Percentiles rank a stretch among this genome's conserved stretches.
Conservation (phyloP, 2,888 invertebrate genomes). For the Caenorhabditis sulstoni region DNA sequence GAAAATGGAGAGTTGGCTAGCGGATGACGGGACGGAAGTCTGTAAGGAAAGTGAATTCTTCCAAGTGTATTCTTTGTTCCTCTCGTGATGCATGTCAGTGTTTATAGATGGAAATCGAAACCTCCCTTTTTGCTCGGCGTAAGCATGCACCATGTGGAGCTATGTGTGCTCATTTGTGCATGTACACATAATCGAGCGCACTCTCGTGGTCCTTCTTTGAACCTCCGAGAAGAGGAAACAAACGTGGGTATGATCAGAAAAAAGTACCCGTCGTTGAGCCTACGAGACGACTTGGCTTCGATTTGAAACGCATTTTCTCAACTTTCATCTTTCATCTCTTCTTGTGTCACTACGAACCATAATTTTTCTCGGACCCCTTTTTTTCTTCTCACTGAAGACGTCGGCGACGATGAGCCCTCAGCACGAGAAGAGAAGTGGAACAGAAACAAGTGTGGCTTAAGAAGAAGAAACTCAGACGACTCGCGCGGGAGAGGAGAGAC, state of each 20-base stretch:
- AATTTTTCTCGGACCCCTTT: slow-evolving; percentile 2
- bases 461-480: slow-evolving; percentile 25
- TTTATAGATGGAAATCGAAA: neutral
- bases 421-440: slow-evolving; percentile 21
- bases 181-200: slow-evolving; percentile 16
- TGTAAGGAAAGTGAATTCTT: slow-evolving; percentile 10
- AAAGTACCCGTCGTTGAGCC: too few relatives aligned
- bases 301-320: too few relatives aligned
- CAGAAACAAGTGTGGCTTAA: slow-evolving; percentile 9
- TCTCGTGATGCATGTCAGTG: neutral
- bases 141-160: too few relatives aligned
- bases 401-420: slow-evolving; percentile 52
- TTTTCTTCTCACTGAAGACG: slow-evolving; percentile 11
- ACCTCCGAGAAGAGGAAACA: too few relatives aligned
- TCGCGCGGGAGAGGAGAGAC: neutral
- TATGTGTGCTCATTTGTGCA: slow-evolving; percentile 10
- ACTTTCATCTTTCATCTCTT: too few relatives aligned
- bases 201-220: neutral
- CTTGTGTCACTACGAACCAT: neutral
- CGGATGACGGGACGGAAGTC: slow-evolving; percentile 54
- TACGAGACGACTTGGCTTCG: too few relatives aligned
- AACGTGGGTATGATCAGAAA: neutral
- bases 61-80: neutral
- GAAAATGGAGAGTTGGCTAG: slow-evolving; percentile 49
- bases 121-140: too few relatives aligned